A percentile compares a stretch with the other conserved stretches of the same genome.
Evolutionary conservation across 92 coral and sea anemone genomes (phyloP).

Genomic region (Palythoa heliodiscus): DNA sequence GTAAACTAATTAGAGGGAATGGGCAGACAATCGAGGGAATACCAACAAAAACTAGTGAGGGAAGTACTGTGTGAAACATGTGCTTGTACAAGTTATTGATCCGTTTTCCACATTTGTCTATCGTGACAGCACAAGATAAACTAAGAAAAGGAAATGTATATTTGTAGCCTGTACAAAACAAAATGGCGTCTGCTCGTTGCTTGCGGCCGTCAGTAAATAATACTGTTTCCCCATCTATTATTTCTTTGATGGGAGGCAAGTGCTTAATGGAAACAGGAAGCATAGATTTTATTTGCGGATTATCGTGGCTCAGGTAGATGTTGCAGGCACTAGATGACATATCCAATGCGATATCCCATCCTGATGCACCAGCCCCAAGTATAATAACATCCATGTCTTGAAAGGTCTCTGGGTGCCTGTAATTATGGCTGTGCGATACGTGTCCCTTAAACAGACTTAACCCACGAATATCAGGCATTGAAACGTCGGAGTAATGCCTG

Average conservation of each 20-base stretch:
- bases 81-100: slow-evolving; percentile 79
- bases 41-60: slow-evolving; percentile 80
- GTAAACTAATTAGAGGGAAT: slow-evolving; percentile 80
- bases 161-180: slow-evolving; percentile 88
- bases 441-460: slow-evolving; percentile 75
- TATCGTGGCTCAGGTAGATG: slow-evolving; percentile 76
- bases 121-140: slow-evolving; percentile 59
- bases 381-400: slow-evolving; percentile 66
- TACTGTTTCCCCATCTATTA: slow-evolving; percentile 62
- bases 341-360: slow-evolving; percentile 77
- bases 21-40: slow-evolving; percentile 67
- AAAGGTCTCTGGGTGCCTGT: slow-evolving; percentile 72
- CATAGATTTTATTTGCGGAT: slow-evolving; percentile 32
- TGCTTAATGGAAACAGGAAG: slow-evolving; percentile 72
- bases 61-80: slow-evolving; percentile 66
- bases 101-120: slow-evolving; percentile 55
- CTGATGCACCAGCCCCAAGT: slow-evolving; percentile 83
- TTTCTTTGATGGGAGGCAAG: slow-evolving; percentile 47
- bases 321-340: slow-evolving; percentile 58
- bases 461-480: slow-evolving; percentile 74
- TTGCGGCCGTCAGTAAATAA: slow-evolving; percentile 57
- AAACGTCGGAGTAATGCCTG: slow-evolving; percentile 82
- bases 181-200: slow-evolving; percentile 63
- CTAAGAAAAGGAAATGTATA: slow-evolving; percentile 81
- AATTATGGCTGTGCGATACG: slow-evolving; percentile 82